Conservation (phyloP, 2,113 vertebrate genomes). For the Syngnathus scovelli region DNA sequence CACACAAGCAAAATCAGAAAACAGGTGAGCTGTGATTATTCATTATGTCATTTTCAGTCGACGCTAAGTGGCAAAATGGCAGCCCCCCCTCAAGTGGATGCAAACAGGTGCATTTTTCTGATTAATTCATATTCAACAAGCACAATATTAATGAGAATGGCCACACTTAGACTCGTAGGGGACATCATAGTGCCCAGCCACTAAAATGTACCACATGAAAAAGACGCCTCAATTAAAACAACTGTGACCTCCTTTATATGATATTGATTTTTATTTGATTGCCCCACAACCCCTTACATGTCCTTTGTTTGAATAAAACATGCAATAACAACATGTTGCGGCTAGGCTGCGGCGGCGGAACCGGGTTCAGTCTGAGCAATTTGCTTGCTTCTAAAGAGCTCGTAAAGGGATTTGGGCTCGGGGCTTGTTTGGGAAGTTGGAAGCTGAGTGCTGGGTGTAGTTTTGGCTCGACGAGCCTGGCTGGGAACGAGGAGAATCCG, state of each 20-base stretch:
- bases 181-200: not conserved
- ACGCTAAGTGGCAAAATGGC: no score
- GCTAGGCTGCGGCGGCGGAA: constrained; percentile 29
- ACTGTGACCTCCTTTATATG: constrained; percentile 11
- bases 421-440: constrained; percentile 25
- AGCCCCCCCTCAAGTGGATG: no score
- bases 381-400: constrained; percentile 19
- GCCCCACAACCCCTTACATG: constrained; percentile 1
- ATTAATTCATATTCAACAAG: no score
- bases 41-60: no score
- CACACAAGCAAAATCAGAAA: no score
- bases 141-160: no score
- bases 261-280: constrained; percentile 43
- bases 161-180: no score
- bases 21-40: no score
- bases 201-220: constrained; percentile 22
- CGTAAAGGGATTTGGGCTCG: constrained; percentile 22
- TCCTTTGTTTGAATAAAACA: constrained; percentile 43
- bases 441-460: constrained; percentile 19
- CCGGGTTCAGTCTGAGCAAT: constrained; percentile 20
- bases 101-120: no score
- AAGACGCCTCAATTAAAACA: constrained; percentile 15
- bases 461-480: constrained; percentile 26
- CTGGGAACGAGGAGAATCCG: constrained; percentile 28
- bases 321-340: constrained; percentile 45